Evolutionary conservation across 2,797 vertebrate genomes (phyloP).

Genomic region (Micrastur ruficollis): DNA sequence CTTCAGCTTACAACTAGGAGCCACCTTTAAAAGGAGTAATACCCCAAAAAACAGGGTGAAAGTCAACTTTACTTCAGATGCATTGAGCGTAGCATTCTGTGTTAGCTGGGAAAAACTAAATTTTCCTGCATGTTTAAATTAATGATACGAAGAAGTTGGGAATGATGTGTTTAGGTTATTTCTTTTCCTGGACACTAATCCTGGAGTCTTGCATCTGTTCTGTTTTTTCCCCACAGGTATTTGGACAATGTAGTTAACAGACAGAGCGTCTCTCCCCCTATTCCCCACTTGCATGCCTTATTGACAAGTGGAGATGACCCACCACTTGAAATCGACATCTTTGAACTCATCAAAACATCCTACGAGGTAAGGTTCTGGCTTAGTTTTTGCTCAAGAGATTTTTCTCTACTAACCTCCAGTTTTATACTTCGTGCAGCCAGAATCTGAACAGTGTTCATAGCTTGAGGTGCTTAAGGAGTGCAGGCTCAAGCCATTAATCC

Average conservation of each 20-base stretch:
- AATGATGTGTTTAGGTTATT: neutral
- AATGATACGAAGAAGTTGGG: neutral
- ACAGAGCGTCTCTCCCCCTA: conserved; percentile 86
- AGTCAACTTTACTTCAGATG: neutral
- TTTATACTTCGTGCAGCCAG: neutral
- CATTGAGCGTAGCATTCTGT: neutral
- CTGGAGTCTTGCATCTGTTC: neutral
- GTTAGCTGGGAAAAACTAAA: neutral
- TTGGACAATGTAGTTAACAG: conserved; percentile 94
- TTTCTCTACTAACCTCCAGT: neutral
- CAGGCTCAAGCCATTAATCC: neutral
- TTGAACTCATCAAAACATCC: conserved; percentile 90
- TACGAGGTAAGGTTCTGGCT: conserved; percentile 83
- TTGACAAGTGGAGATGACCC: conserved; percentile 89
- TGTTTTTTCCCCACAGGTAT: conserved; percentile 76
- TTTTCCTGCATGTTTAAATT: neutral
- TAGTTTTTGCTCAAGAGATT: neutral
- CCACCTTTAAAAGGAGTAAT: neutral
- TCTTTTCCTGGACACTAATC: neutral
- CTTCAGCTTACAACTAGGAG: neutral
- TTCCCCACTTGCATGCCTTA: conserved; percentile 89
- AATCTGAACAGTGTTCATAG: neutral
- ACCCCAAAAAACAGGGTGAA: neutral
- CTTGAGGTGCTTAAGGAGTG: neutral
- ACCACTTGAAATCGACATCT: conserved; percentile 87